Conservation (phyloP, 1,140 invertebrate genomes). For the Polypedilum pembai region DNA sequence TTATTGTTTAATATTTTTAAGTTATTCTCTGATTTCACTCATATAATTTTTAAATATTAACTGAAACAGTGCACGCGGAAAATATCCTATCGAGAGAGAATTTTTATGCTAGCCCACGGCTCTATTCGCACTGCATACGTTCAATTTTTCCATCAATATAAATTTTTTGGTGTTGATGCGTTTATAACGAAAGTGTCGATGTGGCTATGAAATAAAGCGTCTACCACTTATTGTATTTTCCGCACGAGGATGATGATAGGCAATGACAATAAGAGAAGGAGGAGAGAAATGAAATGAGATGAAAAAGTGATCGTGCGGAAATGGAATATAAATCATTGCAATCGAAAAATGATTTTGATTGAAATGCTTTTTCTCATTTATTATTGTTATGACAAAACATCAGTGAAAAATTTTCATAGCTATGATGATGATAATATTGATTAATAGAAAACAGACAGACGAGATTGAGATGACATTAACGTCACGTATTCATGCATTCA, state of each 20-base stretch:
- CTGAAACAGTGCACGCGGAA: neutral
- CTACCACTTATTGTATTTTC: constrained; percentile 3
- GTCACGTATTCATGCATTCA: neutral
- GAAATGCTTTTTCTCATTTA: neutral
- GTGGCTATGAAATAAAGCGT: neutral
- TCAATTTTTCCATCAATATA: neutral
- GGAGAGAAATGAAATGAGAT: neutral
- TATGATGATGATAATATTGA: no score
- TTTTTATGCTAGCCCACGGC: neutral
- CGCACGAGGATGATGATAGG: neutral
- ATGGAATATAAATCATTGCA: constrained; percentile 23
- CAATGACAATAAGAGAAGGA: neutral
- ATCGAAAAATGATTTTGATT: neutral
- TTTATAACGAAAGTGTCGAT: neutral
- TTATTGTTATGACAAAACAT: neutral
- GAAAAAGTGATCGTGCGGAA: constrained; percentile 26
- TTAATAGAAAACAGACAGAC: no score
- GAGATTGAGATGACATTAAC: neutral
- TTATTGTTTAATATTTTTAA: no score
- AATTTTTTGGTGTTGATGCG: constrained; percentile 14
- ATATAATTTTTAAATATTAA: neutral
- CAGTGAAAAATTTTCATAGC: no score
- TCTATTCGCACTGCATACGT: neutral
- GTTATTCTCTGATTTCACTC: neutral
- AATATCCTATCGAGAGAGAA: neutral